Evolutionary conservation across 1,140 invertebrate genomes (phyloP).

Genomic region (Phymorhynchus buccinoides): DNA sequence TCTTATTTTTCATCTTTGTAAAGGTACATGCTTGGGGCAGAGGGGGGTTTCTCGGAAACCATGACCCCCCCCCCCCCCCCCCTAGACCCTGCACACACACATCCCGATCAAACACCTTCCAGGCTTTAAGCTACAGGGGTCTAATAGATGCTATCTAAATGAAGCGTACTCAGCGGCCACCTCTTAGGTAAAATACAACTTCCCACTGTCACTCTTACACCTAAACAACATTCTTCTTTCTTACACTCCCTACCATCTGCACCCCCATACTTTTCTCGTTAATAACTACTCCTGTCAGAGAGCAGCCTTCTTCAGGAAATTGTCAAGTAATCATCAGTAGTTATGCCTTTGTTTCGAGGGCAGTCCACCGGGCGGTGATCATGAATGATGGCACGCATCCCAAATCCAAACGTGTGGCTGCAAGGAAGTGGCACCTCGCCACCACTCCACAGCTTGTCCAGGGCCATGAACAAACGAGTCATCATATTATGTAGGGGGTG

Average conservation of each 20-base stretch:
- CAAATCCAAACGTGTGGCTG: not conserved
- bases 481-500: not conserved
- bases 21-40: too few relatives aligned
- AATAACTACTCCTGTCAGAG: not conserved
- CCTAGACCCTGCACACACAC: too few relatives aligned
- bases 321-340: too few relatives aligned
- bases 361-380: not conserved
- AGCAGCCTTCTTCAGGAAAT: not conserved
- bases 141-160: not conserved
- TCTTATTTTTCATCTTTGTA: too few relatives aligned
- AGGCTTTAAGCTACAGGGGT: not conserved
- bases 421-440: not conserved
- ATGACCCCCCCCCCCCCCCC: too few relatives aligned
- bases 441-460: not conserved
- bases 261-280: too few relatives aligned
- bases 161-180: not conserved
- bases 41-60: too few relatives aligned
- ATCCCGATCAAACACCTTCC: too few relatives aligned
- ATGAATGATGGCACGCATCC: not conserved
- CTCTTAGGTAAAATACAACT: not conserved
- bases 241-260: too few relatives aligned
- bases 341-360: not conserved
- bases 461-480: not conserved
- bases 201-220: not conserved
- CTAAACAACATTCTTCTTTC: not conserved